phyloP scores from a whole-genome alignment of 2,888 invertebrate genomes.

The Lacanobia oleracea region DNA sequence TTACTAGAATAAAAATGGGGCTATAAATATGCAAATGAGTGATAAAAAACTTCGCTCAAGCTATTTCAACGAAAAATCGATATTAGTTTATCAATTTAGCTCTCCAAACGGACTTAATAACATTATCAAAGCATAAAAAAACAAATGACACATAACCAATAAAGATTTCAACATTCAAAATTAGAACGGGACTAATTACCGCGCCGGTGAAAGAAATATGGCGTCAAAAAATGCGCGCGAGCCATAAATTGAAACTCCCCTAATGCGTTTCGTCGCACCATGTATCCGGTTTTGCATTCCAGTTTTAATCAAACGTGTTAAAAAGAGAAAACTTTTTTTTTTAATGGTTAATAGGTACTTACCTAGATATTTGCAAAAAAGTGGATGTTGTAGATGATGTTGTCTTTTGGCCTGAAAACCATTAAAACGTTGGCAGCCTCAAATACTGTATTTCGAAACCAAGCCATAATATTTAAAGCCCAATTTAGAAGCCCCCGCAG shows the following conservation, averaged over 20 bases:
- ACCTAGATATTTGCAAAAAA: neutral
- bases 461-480: neutral
- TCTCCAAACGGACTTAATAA: slow-evolving; percentile 8
- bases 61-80: slow-evolving; percentile 4
- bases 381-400: no score
- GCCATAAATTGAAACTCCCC: slow-evolving; percentile 57
- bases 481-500: no score
- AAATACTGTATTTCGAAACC: neutral
- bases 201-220: slow-evolving; percentile 63
- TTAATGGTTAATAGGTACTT: no score
- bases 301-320: slow-evolving; percentile 20
- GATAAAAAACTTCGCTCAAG: neutral
- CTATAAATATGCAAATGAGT: neutral
- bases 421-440: neutral
- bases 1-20: neutral
- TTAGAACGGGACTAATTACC: slow-evolving; percentile 64
- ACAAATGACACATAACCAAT: slow-evolving; percentile 48
- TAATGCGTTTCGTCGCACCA: slow-evolving; percentile 57
- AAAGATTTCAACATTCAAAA: slow-evolving; percentile 60
- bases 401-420: no score
- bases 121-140: slow-evolving; percentile 17
- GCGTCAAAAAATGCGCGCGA: slow-evolving; percentile 56
- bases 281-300: slow-evolving; percentile 60
- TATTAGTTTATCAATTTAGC: slow-evolving; percentile 3
- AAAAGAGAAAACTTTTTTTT: neutral